These are phyloP conservation scores for Paramormyrops kingsleyae DNA, from an alignment of 2,113 vertebrate species.

Conservation along the genomic window DNA sequence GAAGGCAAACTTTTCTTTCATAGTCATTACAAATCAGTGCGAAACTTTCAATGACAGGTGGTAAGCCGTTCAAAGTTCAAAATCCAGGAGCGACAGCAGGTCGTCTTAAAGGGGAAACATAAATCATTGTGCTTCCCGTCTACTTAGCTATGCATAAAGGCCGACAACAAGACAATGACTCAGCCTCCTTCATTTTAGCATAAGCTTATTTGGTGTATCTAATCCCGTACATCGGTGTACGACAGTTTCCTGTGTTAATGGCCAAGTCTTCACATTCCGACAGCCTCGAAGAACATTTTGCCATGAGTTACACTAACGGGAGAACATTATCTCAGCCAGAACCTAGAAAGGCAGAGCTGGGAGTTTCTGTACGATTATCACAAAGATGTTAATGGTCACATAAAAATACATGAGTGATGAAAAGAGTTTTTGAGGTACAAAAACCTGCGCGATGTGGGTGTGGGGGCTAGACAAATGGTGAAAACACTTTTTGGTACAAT, in stretches of 20 bases:
- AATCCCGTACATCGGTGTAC: not conserved
- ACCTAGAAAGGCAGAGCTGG: not conserved
- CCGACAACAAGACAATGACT: not conserved
- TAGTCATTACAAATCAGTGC: not conserved
- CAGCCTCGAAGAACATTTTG: not conserved
- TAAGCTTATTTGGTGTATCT: not conserved
- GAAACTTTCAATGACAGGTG: not conserved
- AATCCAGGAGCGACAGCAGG: not conserved
- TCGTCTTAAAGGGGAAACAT: not conserved
- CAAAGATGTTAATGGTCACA: not conserved
- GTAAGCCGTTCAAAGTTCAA: not conserved
- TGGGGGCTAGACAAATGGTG: not conserved
- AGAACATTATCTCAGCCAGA: not conserved
- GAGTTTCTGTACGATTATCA: not conserved
- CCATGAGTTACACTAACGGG: not conserved
- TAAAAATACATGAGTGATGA: not conserved
- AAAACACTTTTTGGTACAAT: constrained; percentile 11
- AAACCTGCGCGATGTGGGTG: not conserved
- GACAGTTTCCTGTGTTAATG: not conserved
- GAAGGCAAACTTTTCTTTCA: not conserved
- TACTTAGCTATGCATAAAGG: not conserved
- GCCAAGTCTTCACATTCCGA: not conserved
- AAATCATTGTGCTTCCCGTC: not conserved
- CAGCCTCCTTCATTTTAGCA: not conserved
- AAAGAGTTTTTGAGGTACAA: not conserved